Percentiles rank a stretch among this genome's conserved stretches.
Evolutionary conservation across 2,888 invertebrate species (phyloP).

Genomic region (Metacarcinus magister): DNA sequence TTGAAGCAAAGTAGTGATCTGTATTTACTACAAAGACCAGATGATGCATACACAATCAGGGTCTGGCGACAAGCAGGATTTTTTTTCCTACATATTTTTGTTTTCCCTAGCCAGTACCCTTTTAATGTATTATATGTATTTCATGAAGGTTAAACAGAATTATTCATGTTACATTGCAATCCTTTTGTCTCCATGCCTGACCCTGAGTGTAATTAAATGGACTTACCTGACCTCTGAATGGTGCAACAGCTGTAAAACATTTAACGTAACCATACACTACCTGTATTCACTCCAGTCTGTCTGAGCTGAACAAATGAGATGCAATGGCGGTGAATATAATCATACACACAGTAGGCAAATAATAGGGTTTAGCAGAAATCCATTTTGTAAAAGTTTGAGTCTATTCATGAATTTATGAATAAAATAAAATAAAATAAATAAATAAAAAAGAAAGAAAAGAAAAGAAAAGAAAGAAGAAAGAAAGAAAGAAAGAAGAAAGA

Average conservation of each 20-base stretch:
- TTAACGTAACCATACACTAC: background rate
- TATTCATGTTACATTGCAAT: background rate
- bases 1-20: background rate
- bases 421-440: no score
- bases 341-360: background rate
- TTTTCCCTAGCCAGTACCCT: no score
- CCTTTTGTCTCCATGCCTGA: background rate
- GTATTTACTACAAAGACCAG: background rate
- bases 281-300: background rate
- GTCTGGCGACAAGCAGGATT: no score
- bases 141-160: background rate
- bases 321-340: background rate
- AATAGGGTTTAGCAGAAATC: background rate
- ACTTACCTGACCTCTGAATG: slow-evolving; percentile 15
- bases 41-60: background rate
- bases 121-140: background rate
- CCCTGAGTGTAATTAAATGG: background rate
- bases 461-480: no score
- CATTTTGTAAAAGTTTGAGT: background rate
- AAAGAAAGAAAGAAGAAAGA: no score
- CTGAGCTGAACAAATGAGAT: background rate
- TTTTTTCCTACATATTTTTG: no score
- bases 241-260: background rate
- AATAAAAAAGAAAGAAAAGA: no score
- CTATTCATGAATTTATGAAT: no score